A percentile compares a stretch with the other conserved stretches of the same genome.
Conservation (phyloP, 2,797 vertebrate species). For the Fundulus diaphanus region DNA sequence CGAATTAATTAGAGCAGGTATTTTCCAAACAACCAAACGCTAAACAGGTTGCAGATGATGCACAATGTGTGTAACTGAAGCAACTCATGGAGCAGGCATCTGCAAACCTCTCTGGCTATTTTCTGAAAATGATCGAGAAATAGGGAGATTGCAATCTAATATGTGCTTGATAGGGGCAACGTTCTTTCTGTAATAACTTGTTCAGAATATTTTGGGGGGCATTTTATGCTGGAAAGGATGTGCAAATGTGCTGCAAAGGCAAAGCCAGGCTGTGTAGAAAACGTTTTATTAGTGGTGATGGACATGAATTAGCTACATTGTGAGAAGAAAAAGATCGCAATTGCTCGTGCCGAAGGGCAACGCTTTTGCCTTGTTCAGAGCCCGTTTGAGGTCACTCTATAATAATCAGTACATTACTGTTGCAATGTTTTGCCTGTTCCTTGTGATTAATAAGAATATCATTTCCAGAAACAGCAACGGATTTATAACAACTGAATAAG, state of each 20-base stretch:
- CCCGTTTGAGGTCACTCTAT: background rate
- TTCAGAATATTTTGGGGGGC: constrained; percentile 1
- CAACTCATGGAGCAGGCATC: constrained; percentile 29
- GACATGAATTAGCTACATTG: constrained; percentile 18
- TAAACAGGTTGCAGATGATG: constrained; percentile 44
- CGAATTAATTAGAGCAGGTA: constrained; percentile 11
- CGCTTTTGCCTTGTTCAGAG: constrained; percentile 4
- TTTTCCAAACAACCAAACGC: constrained; percentile 39
- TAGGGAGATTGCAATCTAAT: constrained; percentile 11
- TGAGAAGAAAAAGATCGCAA: background rate
- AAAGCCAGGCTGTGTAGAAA: constrained; percentile 19
- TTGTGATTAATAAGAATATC: constrained; percentile 11
- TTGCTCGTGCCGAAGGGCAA: constrained; percentile 9
- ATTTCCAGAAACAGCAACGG: constrained; percentile 12
- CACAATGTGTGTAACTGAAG: constrained; percentile 28
- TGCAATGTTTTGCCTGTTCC: background rate
- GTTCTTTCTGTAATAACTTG: constrained; percentile 14
- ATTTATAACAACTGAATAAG: background rate
- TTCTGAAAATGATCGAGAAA: constrained; percentile 28
- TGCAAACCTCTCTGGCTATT: constrained; percentile 22
- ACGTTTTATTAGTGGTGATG: background rate
- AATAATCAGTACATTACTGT: constrained; percentile 6
- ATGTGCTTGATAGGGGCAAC: constrained; percentile 12
- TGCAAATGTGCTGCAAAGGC: constrained; percentile 14
- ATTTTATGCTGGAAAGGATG: constrained; percentile 11